Base-by-base conservation (phyloP, 2,113 vertebrate genomes). In the Plecotus auritus region DNA sequence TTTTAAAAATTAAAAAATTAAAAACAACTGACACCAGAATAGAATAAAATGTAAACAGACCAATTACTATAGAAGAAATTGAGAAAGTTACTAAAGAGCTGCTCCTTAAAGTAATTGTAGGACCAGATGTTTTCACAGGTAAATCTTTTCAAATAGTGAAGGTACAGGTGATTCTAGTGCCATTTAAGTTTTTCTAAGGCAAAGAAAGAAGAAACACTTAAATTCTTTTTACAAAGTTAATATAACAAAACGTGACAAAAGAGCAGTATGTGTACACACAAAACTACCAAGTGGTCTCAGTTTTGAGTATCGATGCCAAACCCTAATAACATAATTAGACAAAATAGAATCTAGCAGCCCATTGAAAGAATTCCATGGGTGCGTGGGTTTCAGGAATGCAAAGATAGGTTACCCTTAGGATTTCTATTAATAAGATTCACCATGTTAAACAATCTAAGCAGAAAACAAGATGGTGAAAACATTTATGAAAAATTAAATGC, bases 401-500 rank as follows among this genome's bases (percentile, higher is more conserved):
- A 80, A 56, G 69, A 37, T 32, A 67, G 82, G 80, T 81, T 90
- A 90, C 91, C 73, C 89, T 92, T 82, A 93, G 94, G 54, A 81
- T 78, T 96, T 95, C 88, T 96, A 20, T 80, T 42, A 85, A 85
- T 90, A 87, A 93, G 67, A 81, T 78, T 87, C 9, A n/a, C 28
- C 30, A 11, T 80, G n/a, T 82, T 92, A 82, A 78, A 59, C 59
- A 35, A 42, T 93, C 82, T 67, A 64, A 81, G 51, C 81, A 93
- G 90, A 93, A 95, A 90, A 95, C 67, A 94, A 70, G 73, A 92
- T 90, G 45, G 54, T 37, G n/a, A 69, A 85, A 74, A 61, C 56
- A 42, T 92, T 90, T 87, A 85, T 90, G 78, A 95, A 87, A 95
- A 85, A 90, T 92, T 67, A 93, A 84, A 77, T 51, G 32, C 72